Percentiles rank a stretch among this genome's conserved stretches.
Evolutionary conservation across 1,140 invertebrate species (phyloP).

Genomic region (Epicauta chinensis): DNA sequence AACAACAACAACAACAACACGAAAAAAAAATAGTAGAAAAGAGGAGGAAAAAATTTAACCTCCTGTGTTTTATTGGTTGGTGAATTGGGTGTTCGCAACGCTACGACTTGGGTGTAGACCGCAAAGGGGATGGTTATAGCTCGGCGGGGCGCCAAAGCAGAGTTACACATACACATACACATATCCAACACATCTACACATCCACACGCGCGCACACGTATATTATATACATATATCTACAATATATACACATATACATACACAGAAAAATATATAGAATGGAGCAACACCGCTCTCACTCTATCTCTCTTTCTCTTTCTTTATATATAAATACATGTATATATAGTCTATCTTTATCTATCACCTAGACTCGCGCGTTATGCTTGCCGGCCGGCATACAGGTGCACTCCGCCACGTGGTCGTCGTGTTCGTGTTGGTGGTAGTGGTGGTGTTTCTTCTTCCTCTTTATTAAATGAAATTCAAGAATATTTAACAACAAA

Average conservation of each 20-base stretch:
- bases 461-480: no score
- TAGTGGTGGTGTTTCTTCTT: background rate
- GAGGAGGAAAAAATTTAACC: no score
- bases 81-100: slow-evolving; percentile 25
- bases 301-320: no score
- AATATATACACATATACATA: no score
- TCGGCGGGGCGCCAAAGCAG: slow-evolving; percentile 29
- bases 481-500: no score
- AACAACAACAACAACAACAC: no score
- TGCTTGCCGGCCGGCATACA: slow-evolving; percentile 16
- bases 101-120: slow-evolving; percentile 36
- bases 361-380: slow-evolving; percentile 14
- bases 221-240: no score
- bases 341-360: background rate
- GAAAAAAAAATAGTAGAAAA: no score
- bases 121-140: slow-evolving; percentile 35
- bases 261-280: no score
- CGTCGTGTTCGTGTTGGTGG: background rate
- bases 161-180: slow-evolving; percentile 11
- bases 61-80: slow-evolving; percentile 8
- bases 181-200: no score
- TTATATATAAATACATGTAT: no score
- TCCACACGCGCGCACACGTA: no score
- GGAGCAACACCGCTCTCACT: slow-evolving; percentile 9
- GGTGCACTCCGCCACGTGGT: slow-evolving; percentile 17